Evolutionary conservation across 2,888 invertebrate species (phyloP).

Genomic region (Chouioia cunea): DNA sequence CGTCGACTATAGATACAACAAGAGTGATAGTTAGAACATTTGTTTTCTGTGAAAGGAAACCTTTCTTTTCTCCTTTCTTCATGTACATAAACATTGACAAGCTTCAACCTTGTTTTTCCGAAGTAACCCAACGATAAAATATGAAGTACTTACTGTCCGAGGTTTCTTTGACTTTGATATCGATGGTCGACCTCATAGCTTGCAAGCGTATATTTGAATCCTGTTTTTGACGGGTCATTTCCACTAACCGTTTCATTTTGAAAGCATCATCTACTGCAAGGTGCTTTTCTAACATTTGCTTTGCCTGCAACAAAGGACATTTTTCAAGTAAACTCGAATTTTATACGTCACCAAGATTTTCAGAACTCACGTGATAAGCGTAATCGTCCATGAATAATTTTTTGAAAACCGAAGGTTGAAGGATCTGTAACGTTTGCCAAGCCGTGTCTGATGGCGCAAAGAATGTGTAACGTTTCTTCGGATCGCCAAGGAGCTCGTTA

Average conservation of each 20-base stretch:
- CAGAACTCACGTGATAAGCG: conserved; percentile 80
- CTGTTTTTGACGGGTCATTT: conserved; percentile 75
- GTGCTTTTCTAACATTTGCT: conserved; percentile 88
- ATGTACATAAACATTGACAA: conserved; percentile 19
- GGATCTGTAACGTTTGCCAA: conserved; percentile 83
- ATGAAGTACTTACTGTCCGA: conserved; percentile 77
- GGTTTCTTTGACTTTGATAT: conserved; percentile 81
- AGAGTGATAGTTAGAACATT: conserved; percentile 46
- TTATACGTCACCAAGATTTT: background rate
- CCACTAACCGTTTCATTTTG: conserved; percentile 83
- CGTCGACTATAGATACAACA: conserved; percentile 57
- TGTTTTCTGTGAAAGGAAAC: background rate
- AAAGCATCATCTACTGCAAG: conserved; percentile 85
- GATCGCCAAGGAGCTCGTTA: conserved; percentile 82
- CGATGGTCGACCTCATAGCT: conserved; percentile 76
- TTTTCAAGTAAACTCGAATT: background rate
- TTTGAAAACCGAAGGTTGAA: conserved; percentile 85
- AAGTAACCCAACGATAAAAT: too few species aligned
- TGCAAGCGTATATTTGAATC: conserved; percentile 8
- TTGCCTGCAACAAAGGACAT: conserved; percentile 73
- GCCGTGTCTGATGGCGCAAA: conserved; percentile 93
- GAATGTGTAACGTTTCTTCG: conserved; percentile 86
- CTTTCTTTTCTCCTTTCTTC: conserved; percentile 38
- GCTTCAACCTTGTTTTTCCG: background rate
- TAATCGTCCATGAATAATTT: conserved; percentile 86